Evolutionary conservation across 1,140 invertebrate genomes (phyloP), one percentile per base, ranked within the genome.

Genomic region (Aphelenchoides besseyi): DNA sequence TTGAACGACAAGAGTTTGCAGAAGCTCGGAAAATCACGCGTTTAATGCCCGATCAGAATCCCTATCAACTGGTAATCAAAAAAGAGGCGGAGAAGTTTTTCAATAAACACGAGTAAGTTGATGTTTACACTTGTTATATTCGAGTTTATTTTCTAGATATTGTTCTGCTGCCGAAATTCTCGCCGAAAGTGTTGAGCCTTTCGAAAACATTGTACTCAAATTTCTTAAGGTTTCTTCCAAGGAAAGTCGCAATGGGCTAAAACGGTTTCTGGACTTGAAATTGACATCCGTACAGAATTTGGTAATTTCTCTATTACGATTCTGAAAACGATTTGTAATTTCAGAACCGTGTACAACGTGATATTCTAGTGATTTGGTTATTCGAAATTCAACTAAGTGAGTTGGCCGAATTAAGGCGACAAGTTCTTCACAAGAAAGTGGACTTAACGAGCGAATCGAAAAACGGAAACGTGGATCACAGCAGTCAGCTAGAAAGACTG

Each of bases 41-140:
- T 23, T 66, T 48, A 70, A 74, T 77, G 71, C 29, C 36, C 12
- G 75, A 77, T 64, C 62, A 52, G 32, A 26, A 32, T 9, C 75
- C 75, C 8, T 79, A 73, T 33, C 76, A 79, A 59, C 33, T 75
- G n/a, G 75, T 77, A 23, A 52, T 77, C 18, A 79, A 75, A 36
- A 55, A 72, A 37, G 77, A 79, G 55, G 75, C 75, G 9, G 75
- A 79, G 48, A 75, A 78, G 53, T 75, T 78, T 57, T 33, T 75
- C 29, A 30, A 18, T 1, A 63, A 75, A 29, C 77, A 79, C 30
- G 73, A 75, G 72, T 74, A 29, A 30, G 71, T 70, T 48, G 12
- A 32, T 26, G n/a, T n/a, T 29, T 36, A 23, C 0, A n/a, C 28
- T 3, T 18, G n/a, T 71, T 73, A 29, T 8, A 8, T 59, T 5